phyloP scores from a whole-genome alignment of 37 sponge, comb jelly and placozoan species.

The Axinella damicornis region DNA sequence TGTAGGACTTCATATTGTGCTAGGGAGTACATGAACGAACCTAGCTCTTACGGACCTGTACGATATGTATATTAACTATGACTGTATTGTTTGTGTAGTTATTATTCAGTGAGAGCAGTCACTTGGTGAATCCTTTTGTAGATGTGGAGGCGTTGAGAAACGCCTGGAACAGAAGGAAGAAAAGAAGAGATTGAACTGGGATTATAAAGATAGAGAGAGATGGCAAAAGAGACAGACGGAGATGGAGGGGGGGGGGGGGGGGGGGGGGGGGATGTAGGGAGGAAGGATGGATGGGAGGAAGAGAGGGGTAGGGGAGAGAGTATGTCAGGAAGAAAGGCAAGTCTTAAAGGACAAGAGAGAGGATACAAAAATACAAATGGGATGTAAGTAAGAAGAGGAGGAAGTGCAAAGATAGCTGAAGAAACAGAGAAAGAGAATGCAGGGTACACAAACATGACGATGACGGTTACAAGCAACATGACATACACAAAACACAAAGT shows the following conservation, averaged over 20 bases:
- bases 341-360: conserved; percentile 29
- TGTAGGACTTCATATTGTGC: too few species aligned
- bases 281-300: neutral
- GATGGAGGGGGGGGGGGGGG: neutral
- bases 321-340: conserved; percentile 7
- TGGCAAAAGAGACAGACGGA: neutral
- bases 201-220: neutral
- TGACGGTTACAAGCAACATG: too few species aligned
- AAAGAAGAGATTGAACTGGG: neutral
- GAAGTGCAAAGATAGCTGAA: too few species aligned
- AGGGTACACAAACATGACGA: too few species aligned
- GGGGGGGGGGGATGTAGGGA: neutral
- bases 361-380: conserved; percentile 5
- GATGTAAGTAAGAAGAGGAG: too few species aligned
- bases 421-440: too few species aligned
- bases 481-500: too few species aligned
- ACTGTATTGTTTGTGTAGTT: too few species aligned
- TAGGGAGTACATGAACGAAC: neutral
- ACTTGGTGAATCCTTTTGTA: conserved; percentile 23
- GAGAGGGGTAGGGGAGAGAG: conserved; percentile 21
- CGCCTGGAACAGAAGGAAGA: conserved; percentile 17
- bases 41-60: too few species aligned
- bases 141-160: conserved; percentile 10
- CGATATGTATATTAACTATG: too few species aligned
- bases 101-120: neutral